phyloP scores from a whole-genome alignment of 2,888 invertebrate species.

The Callosobruchus maculatus region DNA sequence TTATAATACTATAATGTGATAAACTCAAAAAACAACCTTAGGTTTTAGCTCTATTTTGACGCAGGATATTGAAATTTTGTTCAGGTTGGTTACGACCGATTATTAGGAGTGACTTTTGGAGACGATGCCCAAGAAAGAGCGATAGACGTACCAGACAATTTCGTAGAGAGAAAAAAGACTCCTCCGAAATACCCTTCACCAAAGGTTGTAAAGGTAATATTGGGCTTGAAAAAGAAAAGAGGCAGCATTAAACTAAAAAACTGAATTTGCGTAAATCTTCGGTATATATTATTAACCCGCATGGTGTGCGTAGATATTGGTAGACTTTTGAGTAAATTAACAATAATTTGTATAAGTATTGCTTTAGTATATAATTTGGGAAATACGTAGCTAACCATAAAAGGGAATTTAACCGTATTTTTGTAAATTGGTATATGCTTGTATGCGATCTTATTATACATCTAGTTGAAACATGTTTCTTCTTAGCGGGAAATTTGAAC shows the following conservation, averaged over 20 bases:
- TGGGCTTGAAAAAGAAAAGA: background rate
- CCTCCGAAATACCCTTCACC: constrained; percentile 65
- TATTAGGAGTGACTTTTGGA: constrained; percentile 43
- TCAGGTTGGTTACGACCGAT: constrained; percentile 49
- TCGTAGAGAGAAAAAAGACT: constrained; percentile 77
- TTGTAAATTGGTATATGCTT: too few relatives aligned
- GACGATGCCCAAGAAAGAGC: constrained; percentile 62
- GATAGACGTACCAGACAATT: constrained; percentile 86
- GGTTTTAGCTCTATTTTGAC: background rate
- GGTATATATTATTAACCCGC: background rate
- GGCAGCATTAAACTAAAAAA: background rate
- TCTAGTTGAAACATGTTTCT: too few relatives aligned
- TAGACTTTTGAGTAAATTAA: background rate
- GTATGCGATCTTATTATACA: too few relatives aligned
- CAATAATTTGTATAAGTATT: background rate
- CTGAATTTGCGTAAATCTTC: background rate
- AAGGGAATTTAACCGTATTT: too few relatives aligned
- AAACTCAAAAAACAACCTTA: background rate
- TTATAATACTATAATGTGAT: too few relatives aligned
- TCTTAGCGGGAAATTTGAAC: too few relatives aligned
- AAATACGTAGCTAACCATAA: too few relatives aligned
- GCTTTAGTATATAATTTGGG: background rate
- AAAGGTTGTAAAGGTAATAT: constrained; percentile 35
- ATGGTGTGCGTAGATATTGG: background rate
- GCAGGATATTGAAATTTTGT: constrained; percentile 10